Evolutionary conservation across 2,113 vertebrate species (phyloP).

Genomic region (Ageneiosus marmoratus): DNA sequence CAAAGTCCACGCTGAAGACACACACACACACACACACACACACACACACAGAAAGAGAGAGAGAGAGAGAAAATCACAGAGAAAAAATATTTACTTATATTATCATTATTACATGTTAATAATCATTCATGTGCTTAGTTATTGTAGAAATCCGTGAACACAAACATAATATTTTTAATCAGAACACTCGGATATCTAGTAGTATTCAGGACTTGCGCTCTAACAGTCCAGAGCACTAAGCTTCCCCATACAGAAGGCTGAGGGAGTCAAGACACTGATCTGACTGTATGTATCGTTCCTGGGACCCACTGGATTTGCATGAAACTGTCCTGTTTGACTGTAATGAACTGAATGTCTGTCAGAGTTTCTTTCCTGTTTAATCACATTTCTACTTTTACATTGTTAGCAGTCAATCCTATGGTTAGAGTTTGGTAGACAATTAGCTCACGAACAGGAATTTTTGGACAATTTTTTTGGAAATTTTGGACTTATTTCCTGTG

Average conservation of each 20-base stretch:
- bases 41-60: no score
- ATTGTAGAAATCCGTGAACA: neutral
- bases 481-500: neutral
- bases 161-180: neutral
- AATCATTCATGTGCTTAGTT: neutral
- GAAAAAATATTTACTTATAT: neutral
- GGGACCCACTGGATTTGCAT: neutral
- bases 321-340: no score
- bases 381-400: no score
- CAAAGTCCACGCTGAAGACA: slow-evolving; percentile 89
- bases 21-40: neutral
- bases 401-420: neutral
- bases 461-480: no score
- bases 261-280: neutral
- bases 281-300: neutral
- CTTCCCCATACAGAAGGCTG: no score
- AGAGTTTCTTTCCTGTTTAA: neutral
- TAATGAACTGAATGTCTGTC: neutral
- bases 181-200: neutral
- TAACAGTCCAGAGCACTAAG: no score
- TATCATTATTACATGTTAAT: neutral
- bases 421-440: no score
- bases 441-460: no score
- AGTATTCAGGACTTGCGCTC: neutral
- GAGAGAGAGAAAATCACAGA: neutral